phyloP scores from a whole-genome alignment of 2,113 vertebrate genomes.

The Chionomys nivalis region DNA sequence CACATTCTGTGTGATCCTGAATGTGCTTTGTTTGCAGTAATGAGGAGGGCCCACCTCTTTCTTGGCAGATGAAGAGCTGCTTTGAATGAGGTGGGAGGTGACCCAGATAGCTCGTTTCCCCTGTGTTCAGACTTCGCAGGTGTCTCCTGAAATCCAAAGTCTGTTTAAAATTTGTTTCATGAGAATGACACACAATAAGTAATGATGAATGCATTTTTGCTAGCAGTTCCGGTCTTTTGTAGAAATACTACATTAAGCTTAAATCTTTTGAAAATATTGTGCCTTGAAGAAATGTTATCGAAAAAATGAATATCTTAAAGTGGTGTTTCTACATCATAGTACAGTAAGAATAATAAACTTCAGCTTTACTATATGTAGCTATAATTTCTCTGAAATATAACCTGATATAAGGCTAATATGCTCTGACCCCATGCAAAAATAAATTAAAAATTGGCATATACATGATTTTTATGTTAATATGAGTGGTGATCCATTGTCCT shows the following conservation, averaged over 20 bases:
- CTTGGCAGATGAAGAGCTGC: neutral
- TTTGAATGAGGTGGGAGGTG: constrained; percentile 4
- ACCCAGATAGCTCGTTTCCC: constrained; percentile 37
- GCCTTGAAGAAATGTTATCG: constrained; percentile 41
- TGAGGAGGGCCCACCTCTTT: neutral
- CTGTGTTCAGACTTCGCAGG: constrained; percentile 2
- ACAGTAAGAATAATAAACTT: constrained; percentile 51
- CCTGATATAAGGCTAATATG: constrained; percentile 45
- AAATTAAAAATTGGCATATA: neutral
- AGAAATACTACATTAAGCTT: constrained; percentile 64
- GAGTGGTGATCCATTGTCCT: neutral
- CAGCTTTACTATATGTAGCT: constrained; percentile 52
- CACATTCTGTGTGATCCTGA: neutral
- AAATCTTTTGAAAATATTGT: constrained; percentile 68
- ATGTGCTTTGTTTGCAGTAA: neutral
- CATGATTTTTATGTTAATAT: neutral
- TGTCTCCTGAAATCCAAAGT: constrained; percentile 70
- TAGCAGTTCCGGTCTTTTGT: constrained; percentile 67
- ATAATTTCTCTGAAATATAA: neutral
- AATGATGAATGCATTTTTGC: constrained; percentile 74
- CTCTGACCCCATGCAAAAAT: constrained; percentile 64
- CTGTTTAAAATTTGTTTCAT: constrained; percentile 64
- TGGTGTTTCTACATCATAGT: constrained; percentile 44
- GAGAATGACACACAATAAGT: constrained; percentile 51
- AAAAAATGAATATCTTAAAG: constrained; percentile 38